Base-by-base conservation (phyloP, 2,797 vertebrate genomes). In the Rhyacichthys aspro region DNA sequence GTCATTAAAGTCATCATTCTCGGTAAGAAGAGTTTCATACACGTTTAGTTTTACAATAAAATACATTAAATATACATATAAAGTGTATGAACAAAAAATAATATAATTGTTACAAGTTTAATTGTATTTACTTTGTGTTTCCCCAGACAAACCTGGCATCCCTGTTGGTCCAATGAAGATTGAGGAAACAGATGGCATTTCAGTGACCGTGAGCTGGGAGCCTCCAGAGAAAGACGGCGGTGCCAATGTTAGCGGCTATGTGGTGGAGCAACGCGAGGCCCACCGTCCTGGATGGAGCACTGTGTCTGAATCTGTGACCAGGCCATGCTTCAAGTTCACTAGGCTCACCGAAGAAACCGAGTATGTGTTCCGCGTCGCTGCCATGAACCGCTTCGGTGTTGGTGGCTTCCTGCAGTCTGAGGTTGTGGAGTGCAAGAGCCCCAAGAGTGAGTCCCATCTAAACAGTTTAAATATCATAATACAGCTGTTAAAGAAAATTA, bases 311-410 rank as follows among this genome's bases (percentile, higher is more conserved):
- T 99, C 98, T 8, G 96, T 99, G 79, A 99, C 98, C 23, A 94
- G 98, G 74, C 92, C 95, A 38, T 95, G 78, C 28, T 99, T 93
- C 87, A 99, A 97, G 72, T 99, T 97, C 76, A 94, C 92, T 65
- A 93, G 95, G 84, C 94, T 99, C 42, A 88, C 68, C 1, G 97
- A 99, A 89, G 95, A 94, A 86, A 95, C 94, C 0, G 98, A 99
- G 84, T 99, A 99, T 1, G 97, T 98, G 72, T 99, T 99, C 94
- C 96, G 96, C 3, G 96, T 95, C 28, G 97, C 97, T 59, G 97
- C 97, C 72, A 96, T 98, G 74, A 99, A 99, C 76, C 97, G 98
- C 74, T 99, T 99, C n/a, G 97, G 98, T 18, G 88, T 98, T 1
- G 96, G 98, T 33, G 85, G 93, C 55, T 99, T 98, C 88, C 86